Base-by-base conservation (phyloP, 37 sponge, comb jelly and placozoan genomes). In the Theonella swinhoei region DNA sequence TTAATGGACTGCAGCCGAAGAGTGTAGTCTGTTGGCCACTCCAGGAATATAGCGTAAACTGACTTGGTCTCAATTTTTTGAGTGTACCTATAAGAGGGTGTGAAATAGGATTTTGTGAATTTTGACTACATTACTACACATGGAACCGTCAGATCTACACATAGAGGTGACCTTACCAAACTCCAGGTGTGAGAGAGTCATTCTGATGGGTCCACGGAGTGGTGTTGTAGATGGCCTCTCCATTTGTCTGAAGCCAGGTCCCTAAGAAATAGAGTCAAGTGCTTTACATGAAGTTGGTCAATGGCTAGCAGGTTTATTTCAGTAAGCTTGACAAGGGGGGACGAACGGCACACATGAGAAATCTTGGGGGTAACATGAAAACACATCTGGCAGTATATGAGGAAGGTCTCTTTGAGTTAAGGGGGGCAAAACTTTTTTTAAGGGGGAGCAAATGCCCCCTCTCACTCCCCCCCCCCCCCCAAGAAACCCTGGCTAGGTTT, bases 151-250 rank as follows among this genome's bases (percentile, higher is more conserved):
- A n/a, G 9, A 25, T n/a, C 25, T 11, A 14, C 24, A 67, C 68
- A 29, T 11, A 28, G 22, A 23, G 23, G 26, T 4, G 59, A 4
- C 41, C 88, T 74, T 58, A 88, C 88, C 88, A 91, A 24, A 91
- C 88, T 67, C 83, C 33, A 4, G 75, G 19, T 30, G 61, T 75
- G 47, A 68, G 34, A 2, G 83, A 74, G 80, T 91, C 92, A 62
- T 91, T 91, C 74, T 91, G 92, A 42, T 79, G 38, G 24, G 38
- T 67, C 92, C 92, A 91, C 7, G 88, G 92, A 26, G n/a, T 47
- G 32, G 75, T 79, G 26, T 64, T 62, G 68, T 92, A 92, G 24
- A 92, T 88, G 4, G 89, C 89, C 60, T 92, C 89, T 64, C 93
- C 93, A 64, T 92, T 88, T n/a, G 64, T 76, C 11, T 31, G 17